A percentile compares a stretch with the other conserved stretches of the same genome.
Evolutionary conservation across 2,797 vertebrate genomes (phyloP).

Genomic region (Remorina albescens): DNA sequence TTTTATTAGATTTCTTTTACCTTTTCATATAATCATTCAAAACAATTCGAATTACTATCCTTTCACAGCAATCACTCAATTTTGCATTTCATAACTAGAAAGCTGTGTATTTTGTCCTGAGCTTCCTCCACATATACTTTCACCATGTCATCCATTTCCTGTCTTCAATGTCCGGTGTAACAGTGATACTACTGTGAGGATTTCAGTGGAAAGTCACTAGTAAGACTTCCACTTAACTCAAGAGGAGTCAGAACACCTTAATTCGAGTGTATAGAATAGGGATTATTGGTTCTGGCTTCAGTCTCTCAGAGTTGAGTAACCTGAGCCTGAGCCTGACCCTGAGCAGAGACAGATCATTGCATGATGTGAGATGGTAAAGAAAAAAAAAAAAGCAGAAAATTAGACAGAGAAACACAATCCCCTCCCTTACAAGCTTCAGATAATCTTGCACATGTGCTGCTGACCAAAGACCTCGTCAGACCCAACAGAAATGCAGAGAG

Average conservation of each 20-base stretch:
- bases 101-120: too few species aligned
- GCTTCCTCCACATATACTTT: neutral
- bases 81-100: too few species aligned
- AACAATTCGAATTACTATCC: too few species aligned
- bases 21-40: too few species aligned
- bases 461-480: slow-evolving; percentile 41
- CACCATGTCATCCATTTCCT: too few species aligned
- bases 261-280: slow-evolving; percentile 45
- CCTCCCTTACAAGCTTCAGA: slow-evolving; percentile 50
- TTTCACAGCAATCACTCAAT: too few species aligned
- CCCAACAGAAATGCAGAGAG: neutral
- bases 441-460: slow-evolving; percentile 73
- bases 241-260: slow-evolving; percentile 36
- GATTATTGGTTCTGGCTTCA: slow-evolving; percentile 61
- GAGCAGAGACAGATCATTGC: slow-evolving; percentile 42
- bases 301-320: slow-evolving; percentile 57
- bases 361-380: slow-evolving; percentile 44
- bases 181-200: neutral
- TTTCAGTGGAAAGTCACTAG: neutral
- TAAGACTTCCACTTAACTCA: slow-evolving; percentile 5
- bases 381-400: slow-evolving; percentile 66
- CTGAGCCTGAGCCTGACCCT: slow-evolving; percentile 38
- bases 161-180: neutral
- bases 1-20: too few species aligned
- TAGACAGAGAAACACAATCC: slow-evolving; percentile 67